Evolutionary conservation across 2,113 vertebrate genomes (phyloP).

Genomic region (Pseudolaguvia tuberculata): DNA sequence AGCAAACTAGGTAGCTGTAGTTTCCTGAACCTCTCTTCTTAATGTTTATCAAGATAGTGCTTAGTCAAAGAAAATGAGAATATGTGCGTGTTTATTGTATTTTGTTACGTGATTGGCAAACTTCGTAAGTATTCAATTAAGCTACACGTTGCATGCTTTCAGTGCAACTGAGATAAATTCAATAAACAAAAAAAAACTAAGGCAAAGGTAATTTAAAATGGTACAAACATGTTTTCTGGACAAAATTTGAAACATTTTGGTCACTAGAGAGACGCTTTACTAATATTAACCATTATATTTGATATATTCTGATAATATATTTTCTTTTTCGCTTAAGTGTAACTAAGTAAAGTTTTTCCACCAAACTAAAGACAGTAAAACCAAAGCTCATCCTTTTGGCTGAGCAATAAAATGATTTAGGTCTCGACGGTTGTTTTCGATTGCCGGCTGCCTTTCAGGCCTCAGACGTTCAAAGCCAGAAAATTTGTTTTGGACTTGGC

Average conservation of each 20-base stretch:
- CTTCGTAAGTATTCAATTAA: not conserved
- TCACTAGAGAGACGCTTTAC: not conserved
- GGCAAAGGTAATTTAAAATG: not conserved
- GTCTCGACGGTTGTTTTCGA: conserved; percentile 58
- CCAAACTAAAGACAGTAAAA: conserved; percentile 39
- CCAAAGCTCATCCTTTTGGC: conserved; percentile 59
- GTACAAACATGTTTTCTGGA: not conserved
- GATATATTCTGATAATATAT: not conserved
- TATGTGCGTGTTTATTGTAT: not conserved
- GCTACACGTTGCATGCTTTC: not conserved
- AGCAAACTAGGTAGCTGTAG: not conserved
- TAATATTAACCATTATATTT: not conserved
- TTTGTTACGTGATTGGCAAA: not conserved
- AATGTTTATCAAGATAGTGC: not conserved
- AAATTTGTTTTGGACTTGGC: conserved; percentile 66
- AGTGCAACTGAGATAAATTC: not conserved
- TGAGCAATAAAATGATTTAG: conserved; percentile 65
- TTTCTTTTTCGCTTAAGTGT: not conserved
- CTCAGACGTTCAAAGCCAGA: conserved; percentile 69
- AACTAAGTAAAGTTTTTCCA: not conserved
- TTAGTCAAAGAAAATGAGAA: not conserved
- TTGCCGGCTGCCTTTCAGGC: conserved; percentile 58
- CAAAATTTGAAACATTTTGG: not conserved
- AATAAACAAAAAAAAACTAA: not conserved
- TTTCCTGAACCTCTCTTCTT: not conserved